These are phyloP conservation scores for Chydorus sphaericus DNA, from an alignment of 2,888 invertebrate genomes.

Conservation along the genomic window DNA sequence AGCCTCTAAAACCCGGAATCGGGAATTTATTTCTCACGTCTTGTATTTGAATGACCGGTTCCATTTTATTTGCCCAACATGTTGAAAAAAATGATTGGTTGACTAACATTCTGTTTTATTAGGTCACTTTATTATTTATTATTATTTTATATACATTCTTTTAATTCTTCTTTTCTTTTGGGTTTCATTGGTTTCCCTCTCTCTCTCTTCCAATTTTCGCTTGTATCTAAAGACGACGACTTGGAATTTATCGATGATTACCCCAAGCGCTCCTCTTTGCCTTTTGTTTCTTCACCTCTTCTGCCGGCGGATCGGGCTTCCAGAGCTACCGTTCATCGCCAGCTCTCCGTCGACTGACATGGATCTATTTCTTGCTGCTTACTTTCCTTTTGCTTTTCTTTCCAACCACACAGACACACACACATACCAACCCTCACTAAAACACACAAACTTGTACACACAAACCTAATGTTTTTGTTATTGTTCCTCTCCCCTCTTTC, in stretches of 20 bases:
- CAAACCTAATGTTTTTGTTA: not conserved
- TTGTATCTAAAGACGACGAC: not conserved
- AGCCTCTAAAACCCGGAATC: too few species aligned
- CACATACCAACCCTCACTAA: not conserved
- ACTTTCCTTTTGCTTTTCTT: not conserved
- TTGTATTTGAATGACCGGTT: too few species aligned
- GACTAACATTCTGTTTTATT: not conserved
- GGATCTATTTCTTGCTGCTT: not conserved
- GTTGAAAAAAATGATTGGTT: not conserved
- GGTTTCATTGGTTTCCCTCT: too few species aligned
- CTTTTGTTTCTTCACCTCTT: not conserved
- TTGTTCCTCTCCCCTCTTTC: not conserved
- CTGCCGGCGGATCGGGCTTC: too few species aligned
- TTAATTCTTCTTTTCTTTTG: too few species aligned
- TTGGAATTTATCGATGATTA: constrained; percentile 11
- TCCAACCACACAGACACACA: not conserved
- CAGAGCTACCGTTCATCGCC: not conserved
- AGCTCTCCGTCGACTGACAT: constrained; percentile 2
- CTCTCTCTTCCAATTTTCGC: not conserved
- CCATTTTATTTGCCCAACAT: too few species aligned
- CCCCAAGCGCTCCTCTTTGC: constrained; percentile 5
- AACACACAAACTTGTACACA: not conserved
- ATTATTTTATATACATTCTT: not conserved
- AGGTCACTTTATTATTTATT: too few species aligned
- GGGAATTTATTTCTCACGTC: too few species aligned